Evolutionary conservation across 2,113 vertebrate genomes (phyloP).

Genomic region (Thamnaconus septentrionalis): DNA sequence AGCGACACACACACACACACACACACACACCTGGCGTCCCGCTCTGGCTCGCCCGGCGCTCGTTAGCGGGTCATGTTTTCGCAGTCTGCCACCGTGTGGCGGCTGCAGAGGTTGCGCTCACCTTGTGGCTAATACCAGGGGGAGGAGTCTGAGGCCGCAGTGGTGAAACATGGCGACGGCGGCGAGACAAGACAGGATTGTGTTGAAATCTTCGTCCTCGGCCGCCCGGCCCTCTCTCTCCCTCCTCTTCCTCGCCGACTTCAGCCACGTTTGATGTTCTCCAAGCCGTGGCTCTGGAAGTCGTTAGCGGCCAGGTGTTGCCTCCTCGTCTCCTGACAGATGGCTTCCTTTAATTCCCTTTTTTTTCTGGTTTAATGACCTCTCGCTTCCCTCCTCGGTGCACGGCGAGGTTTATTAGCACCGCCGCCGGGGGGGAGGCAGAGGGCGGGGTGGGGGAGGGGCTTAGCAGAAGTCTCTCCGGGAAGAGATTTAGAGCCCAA

Average conservation of each 20-base stretch:
- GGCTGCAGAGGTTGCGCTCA: too few relatives aligned
- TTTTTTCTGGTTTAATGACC: conserved; percentile 26
- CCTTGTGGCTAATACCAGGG: neutral
- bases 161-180: conserved; percentile 7
- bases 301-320: conserved; percentile 39
- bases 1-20: too few relatives aligned
- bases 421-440: neutral
- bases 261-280: conserved; percentile 26
- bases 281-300: conserved; percentile 24
- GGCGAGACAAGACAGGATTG: too few relatives aligned
- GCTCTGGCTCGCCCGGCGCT: neutral
- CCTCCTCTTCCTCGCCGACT: conserved; percentile 7
- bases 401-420: conserved; percentile 45
- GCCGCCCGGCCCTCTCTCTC: too few relatives aligned
- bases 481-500: conserved; percentile 40
- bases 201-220: too few relatives aligned
- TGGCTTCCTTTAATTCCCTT: conserved; percentile 48
- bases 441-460: conserved; percentile 1
- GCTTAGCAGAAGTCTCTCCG: conserved; percentile 31
- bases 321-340: conserved; percentile 49
- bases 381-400: neutral
- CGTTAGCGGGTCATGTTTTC: conserved; percentile 10
- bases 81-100: too few relatives aligned
- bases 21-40: neutral
- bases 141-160: neutral